These are phyloP conservation scores for Phengaris alcon DNA, from an alignment of 2,888 invertebrate species.

Conservation along the genomic window DNA sequence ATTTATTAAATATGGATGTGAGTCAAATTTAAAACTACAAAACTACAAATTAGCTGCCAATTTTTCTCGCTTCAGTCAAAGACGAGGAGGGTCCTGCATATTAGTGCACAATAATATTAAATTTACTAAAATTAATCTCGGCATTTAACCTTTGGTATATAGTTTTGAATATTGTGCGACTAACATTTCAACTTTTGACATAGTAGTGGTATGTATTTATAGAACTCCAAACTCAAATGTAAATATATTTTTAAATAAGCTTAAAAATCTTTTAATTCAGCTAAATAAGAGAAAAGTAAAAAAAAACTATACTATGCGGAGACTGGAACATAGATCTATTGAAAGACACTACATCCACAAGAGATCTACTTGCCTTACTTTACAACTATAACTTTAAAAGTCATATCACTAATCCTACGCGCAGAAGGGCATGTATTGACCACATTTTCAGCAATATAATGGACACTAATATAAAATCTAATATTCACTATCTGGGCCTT, in stretches of 20 bases:
- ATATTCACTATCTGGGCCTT: background rate
- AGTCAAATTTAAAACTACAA: conserved; percentile 16
- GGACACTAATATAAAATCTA: conserved; percentile 1
- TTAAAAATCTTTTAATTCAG: conserved; percentile 6
- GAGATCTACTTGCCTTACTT: conserved; percentile 12
- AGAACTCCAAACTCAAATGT: conserved; percentile 26
- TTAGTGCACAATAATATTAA: background rate
- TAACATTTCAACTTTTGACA: background rate
- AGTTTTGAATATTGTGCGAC: conserved; percentile 21
- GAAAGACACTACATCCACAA: conserved; percentile 14
- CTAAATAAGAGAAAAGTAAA: background rate
- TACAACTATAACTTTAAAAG: conserved; percentile 21
- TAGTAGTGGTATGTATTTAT: conserved; percentile 28
- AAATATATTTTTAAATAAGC: conserved; percentile 8
- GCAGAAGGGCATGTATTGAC: conserved; percentile 24
- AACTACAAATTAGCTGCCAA: conserved; percentile 16
- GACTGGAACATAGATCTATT: conserved; percentile 28
- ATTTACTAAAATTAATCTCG: background rate
- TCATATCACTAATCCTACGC: conserved; percentile 25
- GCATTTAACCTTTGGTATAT: background rate
- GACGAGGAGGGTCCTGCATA: conserved; percentile 25
- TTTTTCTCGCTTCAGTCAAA: conserved; percentile 25
- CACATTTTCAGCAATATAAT: background rate
- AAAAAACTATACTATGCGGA: background rate
- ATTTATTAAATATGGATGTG: conserved; percentile 24